Percentiles rank a stretch among this genome's conserved stretches.
These are phyloP conservation scores for Phrynocephalus forsythii DNA, from an alignment of 2,797 vertebrate species.

Conservation along the genomic window DNA sequence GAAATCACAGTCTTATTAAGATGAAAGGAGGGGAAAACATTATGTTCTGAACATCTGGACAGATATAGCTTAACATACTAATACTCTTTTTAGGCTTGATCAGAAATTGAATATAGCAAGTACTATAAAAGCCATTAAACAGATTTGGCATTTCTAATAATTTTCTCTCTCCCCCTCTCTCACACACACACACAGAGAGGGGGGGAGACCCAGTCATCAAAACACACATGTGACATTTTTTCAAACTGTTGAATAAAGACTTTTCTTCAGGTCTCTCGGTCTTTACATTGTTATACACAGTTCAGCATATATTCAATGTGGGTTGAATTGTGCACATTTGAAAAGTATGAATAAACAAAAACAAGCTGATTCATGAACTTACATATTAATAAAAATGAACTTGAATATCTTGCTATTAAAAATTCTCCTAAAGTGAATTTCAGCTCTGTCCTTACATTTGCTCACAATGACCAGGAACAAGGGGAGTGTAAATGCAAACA, in stretches of 20 bases:
- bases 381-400: constrained; percentile 23
- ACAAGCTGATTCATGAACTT: background rate
- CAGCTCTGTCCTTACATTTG: background rate
- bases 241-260: constrained; percentile 11
- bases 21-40: constrained; percentile 8
- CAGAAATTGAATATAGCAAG: constrained; percentile 52
- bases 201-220: background rate
- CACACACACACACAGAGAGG: background rate
- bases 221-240: background rate
- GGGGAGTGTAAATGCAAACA: background rate
- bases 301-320: constrained; percentile 14
- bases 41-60: constrained; percentile 30
- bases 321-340: constrained; percentile 21
- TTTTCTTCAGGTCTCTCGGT: constrained; percentile 8
- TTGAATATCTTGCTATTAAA: constrained; percentile 33
- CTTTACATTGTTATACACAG: constrained; percentile 1
- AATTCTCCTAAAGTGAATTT: constrained; percentile 29
- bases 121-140: constrained; percentile 16
- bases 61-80: constrained; percentile 36
- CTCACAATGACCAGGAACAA: too few relatives aligned
- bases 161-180: constrained; percentile 15
- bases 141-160: constrained; percentile 35
- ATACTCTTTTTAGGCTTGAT: constrained; percentile 11
- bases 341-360: constrained; percentile 27
- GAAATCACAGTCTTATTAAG: constrained; percentile 9